phyloP scores from a whole-genome alignment of 1,140 invertebrate genomes.

The Ostrea denselamellosa region DNA sequence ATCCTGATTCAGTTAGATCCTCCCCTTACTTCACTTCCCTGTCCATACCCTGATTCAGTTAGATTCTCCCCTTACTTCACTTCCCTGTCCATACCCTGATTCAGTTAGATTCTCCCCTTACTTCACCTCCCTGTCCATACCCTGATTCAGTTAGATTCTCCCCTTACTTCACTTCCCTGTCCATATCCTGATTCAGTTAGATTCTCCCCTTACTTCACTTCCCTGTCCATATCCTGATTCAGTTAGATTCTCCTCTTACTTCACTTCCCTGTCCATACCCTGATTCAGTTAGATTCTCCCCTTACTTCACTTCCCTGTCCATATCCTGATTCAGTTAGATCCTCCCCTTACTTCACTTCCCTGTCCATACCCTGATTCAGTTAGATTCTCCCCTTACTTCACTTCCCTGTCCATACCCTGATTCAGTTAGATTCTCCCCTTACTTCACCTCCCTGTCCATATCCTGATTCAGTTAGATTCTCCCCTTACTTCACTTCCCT shows the following conservation, averaged over 20 bases:
- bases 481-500: too few relatives aligned
- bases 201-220: slow-evolving; percentile 81
- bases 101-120: slow-evolving; percentile 51
- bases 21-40: slow-evolving; percentile 86
- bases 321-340: too few relatives aligned
- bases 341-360: too few relatives aligned
- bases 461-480: too few relatives aligned
- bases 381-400: too few relatives aligned
- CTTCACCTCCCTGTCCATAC: slow-evolving; percentile 92
- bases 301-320: background rate
- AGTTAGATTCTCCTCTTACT: too few relatives aligned
- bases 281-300: too few relatives aligned
- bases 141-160: slow-evolving; percentile 91
- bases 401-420: background rate
- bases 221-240: slow-evolving; percentile 81
- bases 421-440: too few relatives aligned
- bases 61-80: background rate
- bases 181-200: too few relatives aligned
- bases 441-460: background rate
- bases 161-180: slow-evolving; percentile 94
- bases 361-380: background rate
- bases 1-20: slow-evolving; percentile 92
- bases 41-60: too few relatives aligned
- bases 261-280: background rate
- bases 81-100: background rate